A percentile compares a stretch with the other conserved stretches of the same genome.
Evolutionary conservation across 2,797 vertebrate species (phyloP).

Genomic region (Manis pentadactyla): DNA sequence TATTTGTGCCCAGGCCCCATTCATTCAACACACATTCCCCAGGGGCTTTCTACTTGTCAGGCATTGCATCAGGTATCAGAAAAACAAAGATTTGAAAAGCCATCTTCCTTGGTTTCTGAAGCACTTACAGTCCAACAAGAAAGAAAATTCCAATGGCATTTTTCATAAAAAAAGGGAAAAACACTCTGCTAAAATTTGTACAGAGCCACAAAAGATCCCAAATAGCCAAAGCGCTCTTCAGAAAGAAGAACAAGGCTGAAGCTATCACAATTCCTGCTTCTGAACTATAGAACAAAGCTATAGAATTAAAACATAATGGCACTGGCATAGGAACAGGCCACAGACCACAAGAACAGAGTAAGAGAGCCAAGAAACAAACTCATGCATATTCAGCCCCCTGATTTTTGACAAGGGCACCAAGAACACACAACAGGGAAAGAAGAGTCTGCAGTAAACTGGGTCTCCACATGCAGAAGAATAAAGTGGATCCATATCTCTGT

Average conservation of each 20-base stretch:
- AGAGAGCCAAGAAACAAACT: not conserved
- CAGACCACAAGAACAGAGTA: not conserved
- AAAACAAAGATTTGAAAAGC: not conserved
- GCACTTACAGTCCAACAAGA: not conserved
- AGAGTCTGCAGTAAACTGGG: not conserved
- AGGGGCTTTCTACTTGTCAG: not conserved
- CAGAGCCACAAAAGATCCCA: not conserved
- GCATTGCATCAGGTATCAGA: not conserved
- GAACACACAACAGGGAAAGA: not conserved
- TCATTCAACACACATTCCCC: not conserved
- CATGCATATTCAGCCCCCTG: fast-evolving
- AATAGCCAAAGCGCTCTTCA: not conserved
- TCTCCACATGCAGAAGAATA: not conserved
- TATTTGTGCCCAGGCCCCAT: not conserved
- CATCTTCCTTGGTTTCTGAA: not conserved
- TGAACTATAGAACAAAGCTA: not conserved
- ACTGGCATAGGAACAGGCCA: not conserved
- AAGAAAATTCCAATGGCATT: not conserved
- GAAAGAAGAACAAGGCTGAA: not conserved
- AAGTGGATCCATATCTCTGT: not conserved
- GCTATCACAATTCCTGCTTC: not conserved
- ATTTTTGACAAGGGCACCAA: not conserved
- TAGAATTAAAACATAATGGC: not conserved
- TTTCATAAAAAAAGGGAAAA: not conserved
- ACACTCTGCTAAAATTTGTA: not conserved